Percentiles rank a stretch among this genome's conserved stretches.
These are phyloP conservation scores for Champsocephalus gunnari DNA, from an alignment of 2,797 vertebrate genomes.

Conservation along the genomic window DNA sequence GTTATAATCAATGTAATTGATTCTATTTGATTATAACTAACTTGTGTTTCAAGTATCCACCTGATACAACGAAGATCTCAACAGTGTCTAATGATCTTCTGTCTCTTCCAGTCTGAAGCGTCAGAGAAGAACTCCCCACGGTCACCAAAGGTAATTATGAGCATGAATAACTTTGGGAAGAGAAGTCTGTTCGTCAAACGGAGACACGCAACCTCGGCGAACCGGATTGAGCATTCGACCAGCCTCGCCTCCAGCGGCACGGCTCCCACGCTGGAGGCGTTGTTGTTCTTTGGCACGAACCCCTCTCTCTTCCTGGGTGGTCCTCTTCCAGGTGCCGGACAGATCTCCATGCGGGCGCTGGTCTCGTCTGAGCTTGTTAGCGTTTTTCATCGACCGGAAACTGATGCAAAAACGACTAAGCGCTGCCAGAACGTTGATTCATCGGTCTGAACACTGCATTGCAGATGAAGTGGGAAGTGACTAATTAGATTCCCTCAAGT, in stretches of 20 bases:
- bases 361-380: constrained; percentile 6
- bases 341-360: background rate
- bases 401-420: too few relatives aligned
- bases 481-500: too few relatives aligned
- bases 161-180: background rate
- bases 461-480: too few relatives aligned
- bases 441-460: too few relatives aligned
- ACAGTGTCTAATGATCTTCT: too few relatives aligned
- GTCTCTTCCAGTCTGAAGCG: too few relatives aligned
- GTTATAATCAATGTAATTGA: too few relatives aligned
- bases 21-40: too few relatives aligned
- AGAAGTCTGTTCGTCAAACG: background rate
- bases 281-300: background rate
- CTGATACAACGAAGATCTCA: too few relatives aligned
- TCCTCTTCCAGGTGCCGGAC: background rate
- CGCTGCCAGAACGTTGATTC: too few relatives aligned
- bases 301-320: background rate
- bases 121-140: background rate
- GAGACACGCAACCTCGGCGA: background rate
- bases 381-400: background rate
- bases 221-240: background rate
- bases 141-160: background rate
- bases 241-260: background rate
- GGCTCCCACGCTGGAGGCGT: background rate
- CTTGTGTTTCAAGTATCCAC: too few relatives aligned